These are phyloP conservation scores for Tachina fera DNA, from an alignment of 2,888 invertebrate species.

Conservation along the genomic window DNA sequence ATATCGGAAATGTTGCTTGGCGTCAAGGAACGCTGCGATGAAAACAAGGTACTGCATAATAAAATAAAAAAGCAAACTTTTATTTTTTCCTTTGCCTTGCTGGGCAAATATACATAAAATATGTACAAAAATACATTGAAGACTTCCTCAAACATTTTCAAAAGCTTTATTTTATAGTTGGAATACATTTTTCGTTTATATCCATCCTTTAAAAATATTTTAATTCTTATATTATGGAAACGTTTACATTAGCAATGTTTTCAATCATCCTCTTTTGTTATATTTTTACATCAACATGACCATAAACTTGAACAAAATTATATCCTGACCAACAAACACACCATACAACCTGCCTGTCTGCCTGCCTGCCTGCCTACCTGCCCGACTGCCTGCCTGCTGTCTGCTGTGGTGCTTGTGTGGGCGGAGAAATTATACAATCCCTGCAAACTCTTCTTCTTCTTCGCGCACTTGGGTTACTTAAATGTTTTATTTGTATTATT, in stretches of 20 bases:
- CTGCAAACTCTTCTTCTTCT: slow-evolving; percentile 23
- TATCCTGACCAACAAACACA: slow-evolving; percentile 31
- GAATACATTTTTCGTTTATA: not conserved
- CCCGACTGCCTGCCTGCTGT: slow-evolving; percentile 30
- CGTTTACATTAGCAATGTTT: slow-evolving; percentile 29
- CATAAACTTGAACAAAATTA: slow-evolving; percentile 36
- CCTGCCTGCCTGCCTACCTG: slow-evolving; percentile 10
- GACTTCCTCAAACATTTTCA: slow-evolving; percentile 39
- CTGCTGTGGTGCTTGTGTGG: not conserved
- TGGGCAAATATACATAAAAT: not conserved
- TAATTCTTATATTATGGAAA: not conserved
- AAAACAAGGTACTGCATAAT: slow-evolving; percentile 79
- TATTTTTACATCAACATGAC: slow-evolving; percentile 25
- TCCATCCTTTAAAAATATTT: slow-evolving; percentile 6
- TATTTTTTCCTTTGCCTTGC: slow-evolving; percentile 1
- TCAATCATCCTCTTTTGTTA: slow-evolving; percentile 29
- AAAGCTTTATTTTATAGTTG: slow-evolving; percentile 39
- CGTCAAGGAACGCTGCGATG: slow-evolving; percentile 79
- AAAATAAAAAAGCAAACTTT: not conserved
- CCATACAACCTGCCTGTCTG: slow-evolving; percentile 39
- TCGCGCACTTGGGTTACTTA: slow-evolving; percentile 39
- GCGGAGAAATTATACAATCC: slow-evolving; percentile 23
- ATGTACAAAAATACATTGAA: slow-evolving; percentile 9
- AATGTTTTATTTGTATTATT: not conserved
- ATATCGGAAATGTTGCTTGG: slow-evolving; percentile 80